These are phyloP conservation scores for Lutraria rhynchaena DNA, from an alignment of 1,140 invertebrate genomes.

Conservation along the genomic window DNA sequence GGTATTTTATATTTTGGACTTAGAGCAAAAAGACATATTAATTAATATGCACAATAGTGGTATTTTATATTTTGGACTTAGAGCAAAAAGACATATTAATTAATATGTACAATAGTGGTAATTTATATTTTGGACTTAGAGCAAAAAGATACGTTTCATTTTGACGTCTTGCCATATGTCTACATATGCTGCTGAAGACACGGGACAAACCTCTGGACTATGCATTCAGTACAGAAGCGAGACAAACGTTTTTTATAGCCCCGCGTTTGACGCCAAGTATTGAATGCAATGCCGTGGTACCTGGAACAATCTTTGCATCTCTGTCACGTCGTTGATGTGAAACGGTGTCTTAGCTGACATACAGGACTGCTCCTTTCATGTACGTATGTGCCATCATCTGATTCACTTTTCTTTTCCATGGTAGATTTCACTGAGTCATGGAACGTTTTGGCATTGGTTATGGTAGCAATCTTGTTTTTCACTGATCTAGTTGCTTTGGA, in stretches of 20 bases:
- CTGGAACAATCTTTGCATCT: not conserved
- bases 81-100: too few species aligned
- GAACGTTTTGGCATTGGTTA: not conserved
- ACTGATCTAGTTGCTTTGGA: not conserved
- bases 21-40: too few species aligned
- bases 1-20: too few species aligned
- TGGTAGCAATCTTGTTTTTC: not conserved
- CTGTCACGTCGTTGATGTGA: not conserved
- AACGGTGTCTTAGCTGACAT: not conserved
- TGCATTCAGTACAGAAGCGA: too few species aligned
- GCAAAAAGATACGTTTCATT: too few species aligned
- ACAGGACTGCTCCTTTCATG: not conserved
- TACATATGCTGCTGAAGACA: too few species aligned
- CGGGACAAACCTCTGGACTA: too few species aligned
- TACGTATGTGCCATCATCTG: not conserved
- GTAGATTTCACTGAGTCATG: not conserved
- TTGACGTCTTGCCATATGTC: too few species aligned
- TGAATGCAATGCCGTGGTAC: not conserved
- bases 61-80: too few species aligned
- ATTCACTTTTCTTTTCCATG: not conserved
- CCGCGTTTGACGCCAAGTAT: not conserved
- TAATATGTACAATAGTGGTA: too few species aligned
- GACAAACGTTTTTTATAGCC: slow-evolving; percentile 1
- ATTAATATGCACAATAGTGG: too few species aligned
- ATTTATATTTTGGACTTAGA: too few species aligned